Base-by-base conservation (phyloP, 1,140 invertebrate species). In the Rhagoletis zephyria region DNA sequence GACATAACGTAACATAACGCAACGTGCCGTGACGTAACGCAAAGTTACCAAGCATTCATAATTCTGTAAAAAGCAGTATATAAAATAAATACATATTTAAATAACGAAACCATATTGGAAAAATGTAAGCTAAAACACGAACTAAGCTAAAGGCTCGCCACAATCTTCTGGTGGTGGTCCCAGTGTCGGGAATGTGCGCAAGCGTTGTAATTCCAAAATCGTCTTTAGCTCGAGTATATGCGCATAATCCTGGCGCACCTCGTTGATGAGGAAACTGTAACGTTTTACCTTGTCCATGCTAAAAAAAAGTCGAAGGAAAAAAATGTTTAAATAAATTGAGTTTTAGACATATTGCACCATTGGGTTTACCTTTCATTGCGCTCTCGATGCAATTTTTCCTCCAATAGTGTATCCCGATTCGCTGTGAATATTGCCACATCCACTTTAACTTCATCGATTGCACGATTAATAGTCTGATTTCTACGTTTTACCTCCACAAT, bases 161-260 rank as follows among this genome's bases (percentile, higher is more conserved):
- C 87, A 88, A n/a, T 85, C 64, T n/a, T 64, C 63, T 1, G 90
- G 91, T n/a, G 91, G 48, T 12, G 91, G 91, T 1, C 90, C 90
- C 65, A 95, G 89, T 0, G 94, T 95, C 0, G 95, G 95, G 91
- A 95, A 95, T 30, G 94, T 95, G 88, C 93, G 93, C 12, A 95
- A 89, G 85, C 94, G 93, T 9, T 94, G 90, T 0, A 95, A 88
- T 89, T 95, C 95, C 61, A 95, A 90, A 70, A 94, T 94, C 0
- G 94, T 94, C 85, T 94, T 94, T 42, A 95, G 88, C 16, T 94
- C 90, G 67, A 95, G 88, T 1, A 95, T 93, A 86, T 95, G 93
- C 4, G 93, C 93, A 85, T 94, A 94, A 89, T 94, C 94, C 1
- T 94, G 89, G 87, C 95, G 94, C 70, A 95, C 94, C 88, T 94